Percentiles rank a stretch among this genome's conserved stretches.
Conservation (phyloP, 1,140 invertebrate species). For the Calephelis nemesis region DNA sequence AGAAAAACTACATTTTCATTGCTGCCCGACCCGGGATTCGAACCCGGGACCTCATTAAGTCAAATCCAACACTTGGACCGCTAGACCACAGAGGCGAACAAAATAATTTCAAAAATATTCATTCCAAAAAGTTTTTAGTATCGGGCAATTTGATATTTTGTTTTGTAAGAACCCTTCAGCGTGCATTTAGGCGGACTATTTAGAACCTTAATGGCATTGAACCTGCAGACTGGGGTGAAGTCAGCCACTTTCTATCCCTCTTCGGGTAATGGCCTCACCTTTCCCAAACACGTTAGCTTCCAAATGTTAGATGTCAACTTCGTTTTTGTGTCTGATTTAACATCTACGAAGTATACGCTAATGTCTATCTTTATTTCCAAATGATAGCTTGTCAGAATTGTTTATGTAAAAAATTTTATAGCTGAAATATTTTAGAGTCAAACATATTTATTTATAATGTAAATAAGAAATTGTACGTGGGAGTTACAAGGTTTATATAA, state of each 20-base stretch:
- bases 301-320: slow-evolving; percentile 60
- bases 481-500: no score
- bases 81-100: no score
- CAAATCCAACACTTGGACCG: no score
- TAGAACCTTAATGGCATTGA: slow-evolving; percentile 59
- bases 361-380: slow-evolving; percentile 9
- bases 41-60: no score
- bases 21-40: no score
- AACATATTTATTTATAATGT: slow-evolving; percentile 13
- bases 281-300: slow-evolving; percentile 54
- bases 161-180: slow-evolving; percentile 24
- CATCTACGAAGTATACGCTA: slow-evolving; percentile 38
- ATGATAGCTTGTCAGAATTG: slow-evolving; percentile 9
- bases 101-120: not conserved
- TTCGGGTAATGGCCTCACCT: slow-evolving; percentile 58
- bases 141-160: slow-evolving; percentile 23
- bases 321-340: slow-evolving; percentile 53
- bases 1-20: no score
- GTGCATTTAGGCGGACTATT: slow-evolving; percentile 48
- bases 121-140: slow-evolving; percentile 6
- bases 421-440: slow-evolving; percentile 22
- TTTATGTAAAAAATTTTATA: slow-evolving; percentile 11
- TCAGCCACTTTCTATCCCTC: slow-evolving; percentile 38
- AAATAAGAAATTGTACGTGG: not conserved
- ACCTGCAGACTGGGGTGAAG: slow-evolving; percentile 49